Evolutionary conservation across 2,797 vertebrate species (phyloP), one percentile per base, ranked within the genome.

Genomic region (Rhinophrynus dorsalis): DNA sequence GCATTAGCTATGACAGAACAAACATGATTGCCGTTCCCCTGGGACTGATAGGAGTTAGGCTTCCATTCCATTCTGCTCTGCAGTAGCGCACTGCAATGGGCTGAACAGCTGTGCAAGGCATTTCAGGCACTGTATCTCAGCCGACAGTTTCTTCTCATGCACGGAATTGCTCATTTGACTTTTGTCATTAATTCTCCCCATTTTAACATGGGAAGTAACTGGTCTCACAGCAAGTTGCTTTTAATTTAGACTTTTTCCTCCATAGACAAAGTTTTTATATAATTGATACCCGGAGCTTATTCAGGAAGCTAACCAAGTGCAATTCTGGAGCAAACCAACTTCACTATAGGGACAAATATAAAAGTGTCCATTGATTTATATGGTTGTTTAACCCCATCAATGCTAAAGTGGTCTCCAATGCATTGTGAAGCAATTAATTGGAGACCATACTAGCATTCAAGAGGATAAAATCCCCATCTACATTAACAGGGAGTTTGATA

Each of bases 1-100:
- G 60, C 73, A 68, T 80, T 79, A 80, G 77, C 72, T 68, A 54
- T 78, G 75, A 79, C 71, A 82, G 75, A 50, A 18, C 23, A 23
- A 64, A 77, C 65, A 69, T 77, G 83, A 82, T 79, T 80, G 76
- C 76, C 73, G 67, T 56, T 78, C 79, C 75, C 72, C 12, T 8
- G 81, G 64, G 82, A 81, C 59, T 60, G 51, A 62, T 78, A 63
- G 77, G 67, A 76, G 44, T 71, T 59, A 81, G 74, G 81, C 80
- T 69, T 68, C 63, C 37, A 38, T 67, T 79, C 73, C 78, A 58
- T 85, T 85, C 76, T 75, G 56, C 45, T 42, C 45, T 74, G 79
- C 74, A 51, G 81, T 84, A 83, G 74, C 78, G 75, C 80, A 81
- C 76, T 72, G 54, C 58, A 1, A 68, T 40, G 52, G 75, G 56